Conservation (phyloP, 2,888 invertebrate species). For the Dryocosmus kuriphilus region DNA sequence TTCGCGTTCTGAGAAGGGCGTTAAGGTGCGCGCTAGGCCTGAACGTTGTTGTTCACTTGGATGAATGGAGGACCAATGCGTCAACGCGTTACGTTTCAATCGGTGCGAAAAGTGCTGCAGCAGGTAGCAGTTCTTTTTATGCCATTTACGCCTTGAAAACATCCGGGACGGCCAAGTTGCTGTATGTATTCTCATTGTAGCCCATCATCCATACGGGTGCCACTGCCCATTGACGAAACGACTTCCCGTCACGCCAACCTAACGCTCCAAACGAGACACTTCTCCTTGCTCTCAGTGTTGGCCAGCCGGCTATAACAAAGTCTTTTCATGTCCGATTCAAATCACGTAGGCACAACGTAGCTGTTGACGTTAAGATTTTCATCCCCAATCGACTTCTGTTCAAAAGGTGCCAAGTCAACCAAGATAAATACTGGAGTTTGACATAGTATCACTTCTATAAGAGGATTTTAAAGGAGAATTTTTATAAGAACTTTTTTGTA, state of each 20-base stretch:
- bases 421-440: not conserved
- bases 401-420: slow-evolving; percentile 9
- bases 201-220: slow-evolving; percentile 42
- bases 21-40: slow-evolving; percentile 12
- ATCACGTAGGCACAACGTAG: slow-evolving; percentile 3
- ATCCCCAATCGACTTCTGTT: slow-evolving; percentile 25
- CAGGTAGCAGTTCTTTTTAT: slow-evolving; percentile 56
- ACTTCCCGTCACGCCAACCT: slow-evolving; percentile 60
- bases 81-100: slow-evolving; percentile 51
- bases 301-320: slow-evolving; percentile 22
- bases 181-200: slow-evolving; percentile 53
- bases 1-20: slow-evolving; percentile 48
- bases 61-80: slow-evolving; percentile 44
- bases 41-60: slow-evolving; percentile 6
- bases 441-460: not conserved
- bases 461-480: not conserved
- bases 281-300: slow-evolving; percentile 52
- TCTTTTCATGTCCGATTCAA: slow-evolving; percentile 34
- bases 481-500: not conserved
- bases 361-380: slow-evolving; percentile 29
- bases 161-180: slow-evolving; percentile 47
- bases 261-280: slow-evolving; percentile 40
- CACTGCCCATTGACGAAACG: slow-evolving; percentile 54
- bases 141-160: slow-evolving; percentile 57
- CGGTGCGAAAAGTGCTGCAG: slow-evolving; percentile 42